Conservation (phyloP, 2,888 invertebrate genomes). For the Steromphala cineraria region DNA sequence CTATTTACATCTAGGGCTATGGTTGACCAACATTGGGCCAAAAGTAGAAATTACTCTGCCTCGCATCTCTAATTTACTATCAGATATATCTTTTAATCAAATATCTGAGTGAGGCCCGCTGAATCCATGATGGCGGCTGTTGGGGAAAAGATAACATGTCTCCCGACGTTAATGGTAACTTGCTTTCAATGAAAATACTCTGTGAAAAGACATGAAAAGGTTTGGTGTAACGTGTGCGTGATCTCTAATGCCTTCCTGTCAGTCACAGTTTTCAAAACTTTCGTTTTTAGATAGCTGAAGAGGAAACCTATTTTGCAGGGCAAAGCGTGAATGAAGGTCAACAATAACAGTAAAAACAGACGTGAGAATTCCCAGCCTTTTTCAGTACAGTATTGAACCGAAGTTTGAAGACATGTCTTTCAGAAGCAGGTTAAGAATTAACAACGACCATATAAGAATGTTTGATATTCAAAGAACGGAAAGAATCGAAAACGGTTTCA, state of each 20-base stretch:
- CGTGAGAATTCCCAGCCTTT: too few relatives aligned
- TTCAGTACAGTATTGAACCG: too few relatives aligned
- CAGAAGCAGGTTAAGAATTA: too few relatives aligned
- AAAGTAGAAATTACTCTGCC: not conserved
- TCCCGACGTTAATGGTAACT: not conserved
- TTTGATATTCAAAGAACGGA: too few relatives aligned
- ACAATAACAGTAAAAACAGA: too few relatives aligned
- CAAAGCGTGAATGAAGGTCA: too few relatives aligned
- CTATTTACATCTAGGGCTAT: not conserved
- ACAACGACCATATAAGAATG: too few relatives aligned
- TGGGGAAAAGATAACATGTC: not conserved
- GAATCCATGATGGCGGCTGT: not conserved
- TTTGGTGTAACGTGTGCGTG: not conserved
- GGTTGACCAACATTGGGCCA: not conserved
- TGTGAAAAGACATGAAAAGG: not conserved
- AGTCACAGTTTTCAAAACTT: too few relatives aligned
- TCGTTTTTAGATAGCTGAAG: too few relatives aligned
- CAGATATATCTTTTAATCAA: slow-evolving; percentile 14
- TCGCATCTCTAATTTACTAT: not conserved
- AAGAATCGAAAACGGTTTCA: too few relatives aligned
- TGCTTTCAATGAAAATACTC: slow-evolving; percentile 3
- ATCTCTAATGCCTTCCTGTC: not conserved
- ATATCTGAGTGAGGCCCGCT: not conserved
- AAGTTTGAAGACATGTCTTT: too few relatives aligned
- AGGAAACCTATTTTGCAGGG: too few relatives aligned